Conservation (phyloP, 2,797 vertebrate genomes). For the Myotis myotis region DNA sequence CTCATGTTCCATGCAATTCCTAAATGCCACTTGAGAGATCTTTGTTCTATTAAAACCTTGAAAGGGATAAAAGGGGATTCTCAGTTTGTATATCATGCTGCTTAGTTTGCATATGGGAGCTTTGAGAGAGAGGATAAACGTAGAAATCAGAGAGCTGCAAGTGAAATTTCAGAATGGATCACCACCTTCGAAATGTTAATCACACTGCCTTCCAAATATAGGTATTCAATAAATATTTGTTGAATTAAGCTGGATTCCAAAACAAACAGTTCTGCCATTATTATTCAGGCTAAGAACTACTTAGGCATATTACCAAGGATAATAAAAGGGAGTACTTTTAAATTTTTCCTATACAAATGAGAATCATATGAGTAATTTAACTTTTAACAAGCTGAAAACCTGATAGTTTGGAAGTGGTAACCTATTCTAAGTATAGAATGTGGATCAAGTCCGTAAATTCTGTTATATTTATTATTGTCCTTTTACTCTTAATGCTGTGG, state of each 20-base stretch:
- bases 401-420: constrained; percentile 12
- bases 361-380: constrained; percentile 60
- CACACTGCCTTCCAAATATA: background rate
- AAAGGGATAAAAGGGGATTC: background rate
- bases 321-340: constrained; percentile 41
- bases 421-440: background rate
- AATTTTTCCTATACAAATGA: constrained; percentile 59
- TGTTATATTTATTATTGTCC: background rate
- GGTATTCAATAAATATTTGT: constrained; percentile 49
- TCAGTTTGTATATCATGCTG: background rate
- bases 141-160: background rate
- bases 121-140: background rate
- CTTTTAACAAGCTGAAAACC: constrained; percentile 51
- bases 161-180: constrained; percentile 22
- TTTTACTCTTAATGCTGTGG: background rate
- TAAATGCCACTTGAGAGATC: background rate
- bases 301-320: constrained; percentile 57
- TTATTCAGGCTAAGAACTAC: constrained; percentile 54
- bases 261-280: constrained; percentile 50
- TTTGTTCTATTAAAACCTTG: background rate
- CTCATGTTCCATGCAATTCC: rapidly evolving
- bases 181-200: constrained; percentile 43
- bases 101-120: background rate
- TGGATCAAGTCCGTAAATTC: background rate
- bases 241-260: constrained; percentile 52